These are phyloP conservation scores for Aphyosemion australe DNA, from an alignment of 2,113 vertebrate species.

Conservation along the genomic window DNA sequence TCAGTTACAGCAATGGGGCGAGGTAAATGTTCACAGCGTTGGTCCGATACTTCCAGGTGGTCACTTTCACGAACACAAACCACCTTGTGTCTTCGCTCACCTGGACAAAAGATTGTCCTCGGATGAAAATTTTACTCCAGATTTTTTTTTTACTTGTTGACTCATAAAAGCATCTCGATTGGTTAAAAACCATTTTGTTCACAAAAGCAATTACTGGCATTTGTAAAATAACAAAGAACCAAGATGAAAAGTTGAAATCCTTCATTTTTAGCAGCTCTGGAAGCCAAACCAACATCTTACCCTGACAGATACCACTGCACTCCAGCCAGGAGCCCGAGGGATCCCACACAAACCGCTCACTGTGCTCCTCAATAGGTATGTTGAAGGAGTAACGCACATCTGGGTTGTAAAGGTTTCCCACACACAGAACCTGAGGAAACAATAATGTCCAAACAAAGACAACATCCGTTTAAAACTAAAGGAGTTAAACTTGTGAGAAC, in stretches of 20 bases:
- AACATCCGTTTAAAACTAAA: constrained; percentile 8
- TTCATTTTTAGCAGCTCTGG: too few species aligned
- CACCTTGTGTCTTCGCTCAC: constrained; percentile 81
- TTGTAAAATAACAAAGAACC: neutral
- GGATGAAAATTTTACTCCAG: neutral
- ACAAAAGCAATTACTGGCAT: constrained; percentile 13
- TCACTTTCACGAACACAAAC: constrained; percentile 88
- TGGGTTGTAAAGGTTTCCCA: constrained; percentile 94
- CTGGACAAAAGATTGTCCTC: constrained; percentile 41
- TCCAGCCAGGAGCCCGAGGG: constrained; percentile 89
- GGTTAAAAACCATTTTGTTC: neutral
- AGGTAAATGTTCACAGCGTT: constrained; percentile 86
- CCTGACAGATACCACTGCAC: constrained; percentile 92
- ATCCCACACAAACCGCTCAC: constrained; percentile 89
- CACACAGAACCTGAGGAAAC: constrained; percentile 88
- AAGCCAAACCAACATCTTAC: constrained; percentile 67
- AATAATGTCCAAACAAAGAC: neutral
- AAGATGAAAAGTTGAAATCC: too few species aligned
- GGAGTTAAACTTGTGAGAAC: neutral
- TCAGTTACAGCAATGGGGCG: constrained; percentile 77
- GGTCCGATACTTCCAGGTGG: constrained; percentile 85
- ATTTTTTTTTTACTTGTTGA: neutral
- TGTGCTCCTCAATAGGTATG: constrained; percentile 87
- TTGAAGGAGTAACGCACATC: constrained; percentile 94
- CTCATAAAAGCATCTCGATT: neutral